Conservation (phyloP, 2,113 vertebrate species). For the Actinemys pallida region DNA sequence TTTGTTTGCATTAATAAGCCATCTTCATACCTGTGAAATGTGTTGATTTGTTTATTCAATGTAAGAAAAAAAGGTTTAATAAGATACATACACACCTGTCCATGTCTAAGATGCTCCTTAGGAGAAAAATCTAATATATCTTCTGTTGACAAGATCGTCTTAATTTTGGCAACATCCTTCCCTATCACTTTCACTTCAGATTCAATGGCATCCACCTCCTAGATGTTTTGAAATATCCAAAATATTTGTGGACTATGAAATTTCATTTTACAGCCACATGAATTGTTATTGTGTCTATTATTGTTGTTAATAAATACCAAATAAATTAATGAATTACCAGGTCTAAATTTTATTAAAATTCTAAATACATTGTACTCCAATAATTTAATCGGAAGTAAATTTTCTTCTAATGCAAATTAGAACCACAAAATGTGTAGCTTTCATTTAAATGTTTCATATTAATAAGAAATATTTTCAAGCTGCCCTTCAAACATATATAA, state of each 20-base stretch:
- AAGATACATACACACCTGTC: slow-evolving; percentile 80
- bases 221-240: slow-evolving; percentile 50
- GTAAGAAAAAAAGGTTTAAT: not conserved
- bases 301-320: not conserved
- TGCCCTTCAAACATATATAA: not conserved
- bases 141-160: slow-evolving; percentile 83
- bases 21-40: not conserved
- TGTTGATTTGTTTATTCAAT: not conserved
- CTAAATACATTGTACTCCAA: not conserved
- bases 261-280: not conserved
- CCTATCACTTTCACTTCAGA: slow-evolving; percentile 88
- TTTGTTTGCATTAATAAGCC: not conserved
- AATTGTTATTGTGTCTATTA: not conserved
- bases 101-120: slow-evolving; percentile 85
- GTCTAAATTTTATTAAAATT: not conserved
- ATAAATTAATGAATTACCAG: not conserved
- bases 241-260: not conserved
- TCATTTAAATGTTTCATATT: not conserved
- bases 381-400: not conserved
- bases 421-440: not conserved
- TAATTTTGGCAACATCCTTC: slow-evolving; percentile 85
- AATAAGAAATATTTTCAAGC: not conserved
- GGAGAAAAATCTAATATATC: slow-evolving; percentile 86
- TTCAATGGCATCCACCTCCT: slow-evolving; percentile 93
- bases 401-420: not conserved